phyloP scores from a whole-genome alignment of 1,140 invertebrate species.

The Spodoptera frugiperda region DNA sequence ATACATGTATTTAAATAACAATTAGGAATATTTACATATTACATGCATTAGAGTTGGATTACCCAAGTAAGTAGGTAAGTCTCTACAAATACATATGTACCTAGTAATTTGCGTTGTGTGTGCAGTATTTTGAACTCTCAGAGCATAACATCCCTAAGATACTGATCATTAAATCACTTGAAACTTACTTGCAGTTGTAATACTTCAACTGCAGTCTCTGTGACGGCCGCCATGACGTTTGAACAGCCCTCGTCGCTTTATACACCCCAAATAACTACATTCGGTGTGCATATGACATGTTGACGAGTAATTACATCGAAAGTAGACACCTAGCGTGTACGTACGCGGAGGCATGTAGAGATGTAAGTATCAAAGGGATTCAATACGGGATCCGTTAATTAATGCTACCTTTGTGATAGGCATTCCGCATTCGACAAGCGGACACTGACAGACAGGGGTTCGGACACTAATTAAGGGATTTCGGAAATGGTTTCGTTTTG shows the following conservation, averaged over 20 bases:
- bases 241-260: constrained; percentile 41
- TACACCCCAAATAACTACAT: constrained; percentile 45
- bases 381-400: constrained; percentile 48
- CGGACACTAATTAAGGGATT: constrained; percentile 41
- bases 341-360: background rate
- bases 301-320: constrained; percentile 45
- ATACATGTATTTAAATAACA: constrained; percentile 29
- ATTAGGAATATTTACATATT: constrained; percentile 7
- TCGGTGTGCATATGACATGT: constrained; percentile 42
- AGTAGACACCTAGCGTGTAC: constrained; percentile 36
- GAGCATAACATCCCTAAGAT: no score
- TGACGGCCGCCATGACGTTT: constrained; percentile 32
- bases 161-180: background rate
- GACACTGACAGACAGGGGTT: constrained; percentile 31
- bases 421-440: constrained; percentile 46
- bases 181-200: constrained; percentile 5
- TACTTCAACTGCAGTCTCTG: constrained; percentile 10
- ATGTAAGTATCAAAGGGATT: constrained; percentile 41
- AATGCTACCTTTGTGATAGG: constrained; percentile 45
- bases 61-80: background rate
- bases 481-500: constrained; percentile 41
- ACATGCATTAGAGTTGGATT: background rate
- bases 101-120: no score
- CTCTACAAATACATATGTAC: no score
- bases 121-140: no score